phyloP scores from a whole-genome alignment of 2,113 vertebrate species.

The Tragelaphus imberbis region DNA sequence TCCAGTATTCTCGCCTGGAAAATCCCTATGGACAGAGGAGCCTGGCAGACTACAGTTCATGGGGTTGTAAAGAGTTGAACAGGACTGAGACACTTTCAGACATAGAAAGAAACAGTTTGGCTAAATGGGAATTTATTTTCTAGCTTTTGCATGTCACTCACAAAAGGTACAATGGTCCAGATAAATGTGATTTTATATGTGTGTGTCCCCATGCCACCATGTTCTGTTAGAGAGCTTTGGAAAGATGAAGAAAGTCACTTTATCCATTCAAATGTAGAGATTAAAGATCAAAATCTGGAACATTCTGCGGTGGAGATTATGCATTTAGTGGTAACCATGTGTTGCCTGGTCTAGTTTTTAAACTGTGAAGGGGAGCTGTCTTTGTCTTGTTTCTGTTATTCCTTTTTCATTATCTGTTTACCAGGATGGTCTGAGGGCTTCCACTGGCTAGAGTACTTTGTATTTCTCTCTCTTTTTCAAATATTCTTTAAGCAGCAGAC shows the following conservation, averaged over 20 bases:
- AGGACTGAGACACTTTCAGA: background rate
- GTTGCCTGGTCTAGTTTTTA: background rate
- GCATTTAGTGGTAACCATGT: slow-evolving; percentile 28
- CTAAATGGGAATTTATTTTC: slow-evolving; percentile 31
- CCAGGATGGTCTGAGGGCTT: background rate
- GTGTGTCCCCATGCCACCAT: slow-evolving; percentile 5
- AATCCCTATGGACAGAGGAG: background rate
- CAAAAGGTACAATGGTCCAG: slow-evolving; percentile 37
- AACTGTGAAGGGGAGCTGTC: background rate
- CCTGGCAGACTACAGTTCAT: background rate
- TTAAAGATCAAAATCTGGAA: background rate
- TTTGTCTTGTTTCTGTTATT: background rate
- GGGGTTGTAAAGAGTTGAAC: background rate
- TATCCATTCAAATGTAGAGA: slow-evolving; percentile 31
- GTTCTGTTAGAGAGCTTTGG: slow-evolving; percentile 50
- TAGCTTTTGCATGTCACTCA: background rate
- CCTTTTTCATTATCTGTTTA: background rate
- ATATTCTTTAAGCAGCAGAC: background rate
- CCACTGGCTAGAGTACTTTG: background rate
- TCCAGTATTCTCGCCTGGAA: background rate
- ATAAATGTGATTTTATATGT: slow-evolving; percentile 61
- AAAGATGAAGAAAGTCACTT: slow-evolving; percentile 60
- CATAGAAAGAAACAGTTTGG: slow-evolving; percentile 46
- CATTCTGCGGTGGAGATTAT: background rate
- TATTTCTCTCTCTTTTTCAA: background rate